Conservation (phyloP, 2,113 vertebrate species). For the Oreocharis arfaki region DNA sequence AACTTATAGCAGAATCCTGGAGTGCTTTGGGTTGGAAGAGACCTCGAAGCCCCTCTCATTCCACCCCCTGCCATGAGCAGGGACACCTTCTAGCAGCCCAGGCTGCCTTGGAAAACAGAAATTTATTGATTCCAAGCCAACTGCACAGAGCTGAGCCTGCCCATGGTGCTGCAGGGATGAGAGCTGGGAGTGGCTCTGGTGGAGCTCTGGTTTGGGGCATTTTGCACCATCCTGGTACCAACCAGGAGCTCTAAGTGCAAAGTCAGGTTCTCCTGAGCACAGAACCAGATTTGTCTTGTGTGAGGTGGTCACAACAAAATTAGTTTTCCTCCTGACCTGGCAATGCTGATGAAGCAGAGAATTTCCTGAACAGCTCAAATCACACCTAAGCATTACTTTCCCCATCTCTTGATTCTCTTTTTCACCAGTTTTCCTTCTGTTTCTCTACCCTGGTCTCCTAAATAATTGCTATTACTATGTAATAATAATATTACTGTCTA, state of each 20-base stretch:
- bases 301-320: neutral
- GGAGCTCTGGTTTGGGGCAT: neutral
- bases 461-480: neutral
- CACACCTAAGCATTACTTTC: neutral
- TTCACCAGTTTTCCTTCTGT: neutral
- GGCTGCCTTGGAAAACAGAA: neutral
- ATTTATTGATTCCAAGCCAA: neutral
- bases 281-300: neutral
- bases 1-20: neutral
- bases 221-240: neutral
- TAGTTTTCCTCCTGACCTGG: neutral
- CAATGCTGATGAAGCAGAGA: neutral
- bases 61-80: neutral
- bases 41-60: neutral
- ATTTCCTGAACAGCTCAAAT: neutral
- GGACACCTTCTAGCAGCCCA: neutral
- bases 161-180: neutral
- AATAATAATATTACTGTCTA: neutral
- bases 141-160: neutral
- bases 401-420: neutral
- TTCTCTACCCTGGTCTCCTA: neutral
- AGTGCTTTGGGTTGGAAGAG: neutral
- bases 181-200: neutral
- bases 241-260: accelerated
- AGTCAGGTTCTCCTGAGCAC: neutral